Evolutionary conservation across 1,140 invertebrate species (phyloP).

Genomic region (Drosophila triauraria): DNA sequence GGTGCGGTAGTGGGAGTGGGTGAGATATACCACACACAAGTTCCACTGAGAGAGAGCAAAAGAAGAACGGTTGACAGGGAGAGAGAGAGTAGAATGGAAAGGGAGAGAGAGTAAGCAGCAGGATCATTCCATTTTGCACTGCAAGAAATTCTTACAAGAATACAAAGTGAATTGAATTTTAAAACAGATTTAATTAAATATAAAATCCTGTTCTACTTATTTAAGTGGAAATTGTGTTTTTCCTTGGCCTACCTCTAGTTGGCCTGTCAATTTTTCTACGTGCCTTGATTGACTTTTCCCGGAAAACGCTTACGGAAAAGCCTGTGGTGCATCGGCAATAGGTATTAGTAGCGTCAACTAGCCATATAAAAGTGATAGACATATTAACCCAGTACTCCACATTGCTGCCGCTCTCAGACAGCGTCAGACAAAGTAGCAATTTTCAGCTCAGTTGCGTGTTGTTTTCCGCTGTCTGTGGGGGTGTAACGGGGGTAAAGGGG

Average conservation of each 20-base stretch:
- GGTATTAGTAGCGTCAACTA: conserved; percentile 66
- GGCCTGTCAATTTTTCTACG: no score
- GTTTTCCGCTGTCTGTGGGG: conserved; percentile 15
- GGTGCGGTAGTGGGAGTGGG: background rate
- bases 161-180: background rate
- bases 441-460: conserved; percentile 78
- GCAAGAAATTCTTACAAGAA: background rate
- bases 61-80: background rate
- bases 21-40: background rate
- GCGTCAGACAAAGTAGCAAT: conserved; percentile 74
- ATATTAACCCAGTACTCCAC: conserved; percentile 80
- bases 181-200: background rate
- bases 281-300: conserved; percentile 1
- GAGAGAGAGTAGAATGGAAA: conserved; percentile 1
- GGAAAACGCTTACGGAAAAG: conserved; percentile 5
- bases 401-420: conserved; percentile 47
- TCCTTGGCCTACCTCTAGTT: background rate
- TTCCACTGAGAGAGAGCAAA: background rate
- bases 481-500: background rate
- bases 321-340: background rate
- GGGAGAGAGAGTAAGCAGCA: background rate
- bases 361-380: conserved; percentile 80
- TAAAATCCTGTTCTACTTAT: no score
- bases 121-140: conserved; percentile 1
- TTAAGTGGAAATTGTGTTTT: background rate